Base-by-base conservation (phyloP, 2,888 invertebrate species). In the Dusona sp. region DNA sequence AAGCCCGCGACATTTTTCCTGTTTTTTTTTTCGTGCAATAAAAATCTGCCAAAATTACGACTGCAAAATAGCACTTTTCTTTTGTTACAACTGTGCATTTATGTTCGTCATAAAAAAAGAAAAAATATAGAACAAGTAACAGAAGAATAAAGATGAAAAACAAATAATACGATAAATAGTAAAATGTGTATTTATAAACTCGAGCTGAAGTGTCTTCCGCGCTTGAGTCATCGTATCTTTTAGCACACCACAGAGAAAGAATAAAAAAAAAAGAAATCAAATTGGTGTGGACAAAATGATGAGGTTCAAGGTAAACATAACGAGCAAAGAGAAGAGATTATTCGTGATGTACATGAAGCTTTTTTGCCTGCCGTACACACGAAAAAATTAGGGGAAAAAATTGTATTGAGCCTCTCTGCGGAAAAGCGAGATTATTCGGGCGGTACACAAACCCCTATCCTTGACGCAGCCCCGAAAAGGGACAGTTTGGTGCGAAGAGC, bases 11-110 rank as follows among this genome's bases (percentile, higher is more conserved):
- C 61, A 11, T 80, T 57, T 45, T 57, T n/a, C 45, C 13, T n/a
- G 54, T 68, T 64, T 38, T 72, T 79, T 48, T 36, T 73, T 78
- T 38, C 57, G 48, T 73, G 68, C 61, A 78, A 86, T 86, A 86
- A 86, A 86, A 86, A 86, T 80, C 68, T 80, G 86, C 51, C 73
- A 54, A 81, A 86, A 83, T 83, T 78, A 86, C 78, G 83, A 86
- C 78, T 78, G 57, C 65, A 45, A 51, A 83, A 86, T 83, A 74
- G 61, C 73, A 70, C 80, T 83, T 75, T 61, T 78, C 72, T 68
- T 81, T 78, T 25, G 79, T 83, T 74, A 72, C 73, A 78, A 19
- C 73, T 61, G 25, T 36, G 48, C 72, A 80, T 86, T 86, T 78
- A 83, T 86, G 75, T 78, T 48, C 45, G 11, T 67, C 25, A 48